Conservation (phyloP, 2,888 invertebrate genomes). For the Mechanitis messenoides region DNA sequence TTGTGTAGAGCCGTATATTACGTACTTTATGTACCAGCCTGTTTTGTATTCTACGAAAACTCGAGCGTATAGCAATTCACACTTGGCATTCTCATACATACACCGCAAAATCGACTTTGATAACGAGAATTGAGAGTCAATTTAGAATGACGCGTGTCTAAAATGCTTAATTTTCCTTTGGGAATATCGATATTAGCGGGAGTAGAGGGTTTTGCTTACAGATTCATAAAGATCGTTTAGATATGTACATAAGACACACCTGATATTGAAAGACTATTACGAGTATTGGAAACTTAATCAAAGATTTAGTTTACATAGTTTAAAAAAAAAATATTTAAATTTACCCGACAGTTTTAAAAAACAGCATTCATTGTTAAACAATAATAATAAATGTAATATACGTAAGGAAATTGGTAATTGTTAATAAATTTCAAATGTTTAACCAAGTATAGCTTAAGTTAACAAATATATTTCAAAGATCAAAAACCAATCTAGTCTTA, state of each 20-base stretch:
- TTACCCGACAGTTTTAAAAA: not conserved
- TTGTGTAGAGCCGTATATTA: slow-evolving; percentile 11
- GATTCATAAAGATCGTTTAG: slow-evolving; percentile 13
- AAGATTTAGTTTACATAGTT: too few species aligned
- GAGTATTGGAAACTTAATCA: too few species aligned
- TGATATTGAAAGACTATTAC: not conserved
- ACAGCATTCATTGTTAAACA: too few species aligned
- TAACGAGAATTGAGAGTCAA: not conserved
- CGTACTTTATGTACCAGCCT: slow-evolving; percentile 19
- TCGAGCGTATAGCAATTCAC: slow-evolving; percentile 12
- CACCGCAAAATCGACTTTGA: slow-evolving; percentile 3
- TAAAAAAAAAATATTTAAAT: not conserved
- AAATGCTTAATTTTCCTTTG: slow-evolving; percentile 17
- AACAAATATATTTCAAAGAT: not conserved
- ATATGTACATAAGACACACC: not conserved
- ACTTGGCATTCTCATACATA: not conserved
- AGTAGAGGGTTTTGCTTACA: slow-evolving; percentile 12
- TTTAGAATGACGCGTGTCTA: not conserved
- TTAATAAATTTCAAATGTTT: too few species aligned
- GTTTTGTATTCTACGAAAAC: slow-evolving; percentile 21
- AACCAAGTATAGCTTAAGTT: not conserved
- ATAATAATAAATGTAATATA: too few species aligned
- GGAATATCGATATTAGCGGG: slow-evolving; percentile 18
- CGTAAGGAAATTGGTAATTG: too few species aligned
- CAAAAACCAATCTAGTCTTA: not conserved